A percentile compares a stretch with the other conserved stretches of the same genome.
phyloP scores from a whole-genome alignment of 2,113 vertebrate genomes.

The Myodes glareolus region DNA sequence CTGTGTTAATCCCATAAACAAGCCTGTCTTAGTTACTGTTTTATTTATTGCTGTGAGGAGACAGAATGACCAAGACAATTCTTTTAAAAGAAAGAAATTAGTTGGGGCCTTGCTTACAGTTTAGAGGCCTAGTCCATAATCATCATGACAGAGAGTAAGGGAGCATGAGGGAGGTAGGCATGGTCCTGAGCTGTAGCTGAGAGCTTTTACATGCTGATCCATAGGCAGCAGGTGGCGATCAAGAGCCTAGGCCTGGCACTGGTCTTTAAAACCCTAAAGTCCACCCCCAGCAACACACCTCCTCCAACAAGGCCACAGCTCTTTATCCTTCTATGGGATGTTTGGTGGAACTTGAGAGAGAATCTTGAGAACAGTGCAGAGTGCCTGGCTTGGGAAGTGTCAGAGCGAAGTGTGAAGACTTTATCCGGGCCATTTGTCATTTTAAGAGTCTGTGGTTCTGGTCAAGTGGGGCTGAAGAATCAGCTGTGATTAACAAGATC shows the following conservation, averaged over 20 bases:
- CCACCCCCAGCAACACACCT: not conserved
- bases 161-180: not conserved
- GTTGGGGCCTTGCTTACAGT: not conserved
- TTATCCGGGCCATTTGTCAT: too few relatives aligned
- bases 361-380: too few relatives aligned
- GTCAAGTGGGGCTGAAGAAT: too few relatives aligned
- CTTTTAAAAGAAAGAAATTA: not conserved
- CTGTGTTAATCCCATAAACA: not conserved
- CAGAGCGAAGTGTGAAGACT: too few relatives aligned
- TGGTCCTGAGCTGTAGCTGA: not conserved
- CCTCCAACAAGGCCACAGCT: not conserved
- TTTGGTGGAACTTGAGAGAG: too few relatives aligned
- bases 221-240: not conserved
- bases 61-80: not conserved
- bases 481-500: too few relatives aligned
- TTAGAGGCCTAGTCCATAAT: not conserved
- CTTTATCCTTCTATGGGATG: not conserved
- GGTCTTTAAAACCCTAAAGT: not conserved
- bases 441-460: too few relatives aligned
- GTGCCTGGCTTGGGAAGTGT: too few relatives aligned
- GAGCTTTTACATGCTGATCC: not conserved
- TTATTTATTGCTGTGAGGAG: not conserved
- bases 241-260: not conserved
- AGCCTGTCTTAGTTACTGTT: not conserved
- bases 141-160: not conserved